Evolutionary conservation across 2,113 vertebrate species (phyloP).

Genomic region (Anoplopoma fimbria): DNA sequence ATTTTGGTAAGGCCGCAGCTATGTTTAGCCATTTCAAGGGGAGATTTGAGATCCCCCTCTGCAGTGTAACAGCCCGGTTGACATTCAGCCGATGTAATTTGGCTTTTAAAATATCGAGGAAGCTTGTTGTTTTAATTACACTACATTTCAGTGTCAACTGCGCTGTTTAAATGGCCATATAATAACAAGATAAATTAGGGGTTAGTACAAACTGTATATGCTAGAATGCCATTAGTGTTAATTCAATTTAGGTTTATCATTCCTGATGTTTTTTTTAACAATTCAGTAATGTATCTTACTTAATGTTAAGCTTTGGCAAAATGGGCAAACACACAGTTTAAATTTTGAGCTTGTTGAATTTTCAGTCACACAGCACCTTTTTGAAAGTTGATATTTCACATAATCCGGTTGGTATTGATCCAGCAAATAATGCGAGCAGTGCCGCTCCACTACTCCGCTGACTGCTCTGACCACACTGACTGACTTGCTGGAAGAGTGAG

Average conservation of each 20-base stretch:
- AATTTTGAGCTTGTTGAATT: constrained; percentile 26
- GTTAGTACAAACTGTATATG: not conserved
- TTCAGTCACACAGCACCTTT: constrained; percentile 29
- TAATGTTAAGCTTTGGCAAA: not conserved
- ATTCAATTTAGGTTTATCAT: not conserved
- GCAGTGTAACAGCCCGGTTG: constrained; percentile 22
- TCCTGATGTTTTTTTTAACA: not conserved
- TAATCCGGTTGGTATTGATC: constrained; percentile 72
- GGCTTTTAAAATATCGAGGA: constrained; percentile 27
- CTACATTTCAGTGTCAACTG: constrained; percentile 44
- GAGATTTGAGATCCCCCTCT: constrained; percentile 16
- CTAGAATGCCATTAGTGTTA: constrained; percentile 11
- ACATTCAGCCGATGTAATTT: constrained; percentile 57
- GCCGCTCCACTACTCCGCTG: constrained; percentile 32
- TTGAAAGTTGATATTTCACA: constrained; percentile 57
- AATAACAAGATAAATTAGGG: constrained; percentile 24
- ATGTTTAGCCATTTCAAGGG: constrained; percentile 33
- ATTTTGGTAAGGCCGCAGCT: constrained; percentile 22
- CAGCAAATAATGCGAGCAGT: constrained; percentile 53
- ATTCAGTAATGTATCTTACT: not conserved
- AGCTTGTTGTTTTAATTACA: constrained; percentile 54
- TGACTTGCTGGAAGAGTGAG: constrained; percentile 60
- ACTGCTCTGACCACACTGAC: constrained; percentile 47
- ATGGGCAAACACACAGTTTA: not conserved
- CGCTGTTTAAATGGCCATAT: constrained; percentile 34